Evolutionary conservation across 2,113 vertebrate genomes (phyloP), one percentile per base, ranked within the genome.

Genomic region (Tenrec ecaudatus): DNA sequence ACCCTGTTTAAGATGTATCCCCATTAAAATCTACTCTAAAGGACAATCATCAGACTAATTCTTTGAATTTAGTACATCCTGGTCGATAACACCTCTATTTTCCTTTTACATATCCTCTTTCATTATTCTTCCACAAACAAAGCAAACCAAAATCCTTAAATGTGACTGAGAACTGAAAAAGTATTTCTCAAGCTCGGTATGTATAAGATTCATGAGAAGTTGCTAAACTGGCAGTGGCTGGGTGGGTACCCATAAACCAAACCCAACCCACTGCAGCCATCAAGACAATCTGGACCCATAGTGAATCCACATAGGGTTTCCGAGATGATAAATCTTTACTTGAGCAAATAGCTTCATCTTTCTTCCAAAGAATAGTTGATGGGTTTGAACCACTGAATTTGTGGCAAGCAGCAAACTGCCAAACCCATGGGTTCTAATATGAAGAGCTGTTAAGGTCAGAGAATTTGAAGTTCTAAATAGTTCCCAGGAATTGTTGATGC

Each of bases 81-180:
- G 31, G 40, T 80, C 91, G 68, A 11, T 81, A 86, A 53, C 73
- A 10, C 23, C 11, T 93, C 60, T 93, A 62, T 38, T 47, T 89
- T 91, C n/a, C 36, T 91, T 92, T 91, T 89, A 95, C 85, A 29
- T 60, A 17, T 90, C 84, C 43, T 91, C 17, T 90, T 38, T 86
- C 66, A 81, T 69, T 79, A 80, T 58, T 89, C 23, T 14, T 84
- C 3, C 11, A 43, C 14, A 43, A 27, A 77, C 29, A 73, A 12
- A 69, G 29, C 29, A 68, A 64, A 68, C 36, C 66, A 93, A 91
- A 92, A 81, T 57, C 91, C 31, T 83, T 91, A 25, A 92, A 76
- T 68, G 9, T 79, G 17, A 40, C 27, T 79, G 25, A 93, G 76
- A 78, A 9, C 38, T 80, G 84, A 12, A 79, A 69, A 2, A 82